Evolutionary conservation across 2,797 vertebrate genomes (phyloP).

Genomic region (Poecilia gillii): DNA sequence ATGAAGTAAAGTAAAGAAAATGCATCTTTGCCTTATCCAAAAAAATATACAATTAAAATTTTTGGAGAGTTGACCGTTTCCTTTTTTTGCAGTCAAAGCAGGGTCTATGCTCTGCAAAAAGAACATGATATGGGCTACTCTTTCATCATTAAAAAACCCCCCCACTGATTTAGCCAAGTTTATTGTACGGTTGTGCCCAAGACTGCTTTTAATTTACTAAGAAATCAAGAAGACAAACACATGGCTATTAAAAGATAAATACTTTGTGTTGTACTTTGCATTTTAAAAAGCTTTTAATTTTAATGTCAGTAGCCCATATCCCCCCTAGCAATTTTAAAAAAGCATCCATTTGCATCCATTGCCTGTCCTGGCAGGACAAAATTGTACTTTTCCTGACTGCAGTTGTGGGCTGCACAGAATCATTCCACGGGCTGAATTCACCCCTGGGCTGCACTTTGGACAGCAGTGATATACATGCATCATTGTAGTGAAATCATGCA

Average conservation of each 20-base stretch:
- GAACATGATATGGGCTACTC: neutral
- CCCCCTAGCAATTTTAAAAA: neutral
- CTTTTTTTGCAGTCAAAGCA: neutral
- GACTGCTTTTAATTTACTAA: neutral
- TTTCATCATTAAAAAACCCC: neutral
- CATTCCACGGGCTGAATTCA: neutral
- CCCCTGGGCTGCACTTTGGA: neutral
- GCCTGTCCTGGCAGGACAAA: neutral
- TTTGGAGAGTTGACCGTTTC: neutral
- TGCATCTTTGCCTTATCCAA: neutral
- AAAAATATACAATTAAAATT: neutral
- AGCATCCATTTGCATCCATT: neutral
- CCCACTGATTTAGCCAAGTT: neutral
- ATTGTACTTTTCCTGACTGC: neutral
- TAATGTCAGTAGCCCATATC: neutral
- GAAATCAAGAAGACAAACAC: neutral
- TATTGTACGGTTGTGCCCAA: neutral
- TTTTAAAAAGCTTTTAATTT: neutral
- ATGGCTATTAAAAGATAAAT: neutral
- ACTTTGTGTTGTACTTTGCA: neutral
- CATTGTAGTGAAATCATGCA: neutral
- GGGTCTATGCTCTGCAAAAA: neutral
- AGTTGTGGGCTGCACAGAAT: neutral
- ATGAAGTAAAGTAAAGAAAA: neutral
- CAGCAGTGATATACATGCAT: neutral